Evolutionary conservation across 2,888 invertebrate genomes (phyloP).

Genomic region (Rhingia rostrata): DNA sequence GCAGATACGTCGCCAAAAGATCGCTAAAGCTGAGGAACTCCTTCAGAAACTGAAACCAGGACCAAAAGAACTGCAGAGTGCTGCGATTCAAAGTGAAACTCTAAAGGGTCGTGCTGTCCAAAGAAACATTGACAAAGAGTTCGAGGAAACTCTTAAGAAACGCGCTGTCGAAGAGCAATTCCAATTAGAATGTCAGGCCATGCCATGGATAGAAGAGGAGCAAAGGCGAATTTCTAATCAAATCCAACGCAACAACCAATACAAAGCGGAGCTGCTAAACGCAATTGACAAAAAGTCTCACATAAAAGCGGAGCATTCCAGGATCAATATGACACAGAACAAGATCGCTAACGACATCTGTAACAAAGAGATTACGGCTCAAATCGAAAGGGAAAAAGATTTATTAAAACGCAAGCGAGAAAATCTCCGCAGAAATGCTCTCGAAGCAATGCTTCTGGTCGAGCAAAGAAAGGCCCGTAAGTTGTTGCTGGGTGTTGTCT

Average conservation of each 20-base stretch:
- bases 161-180: constrained; percentile 78
- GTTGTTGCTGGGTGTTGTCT: constrained; percentile 40
- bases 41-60: constrained; percentile 80
- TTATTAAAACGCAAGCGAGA: constrained; percentile 24
- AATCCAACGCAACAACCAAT: constrained; percentile 77
- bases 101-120: constrained; percentile 78
- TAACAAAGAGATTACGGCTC: constrained; percentile 76
- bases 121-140: constrained; percentile 78
- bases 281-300: constrained; percentile 79
- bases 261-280: constrained; percentile 78
- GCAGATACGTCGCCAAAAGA: constrained; percentile 77
- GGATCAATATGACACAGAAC: constrained; percentile 75
- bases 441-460: constrained; percentile 80
- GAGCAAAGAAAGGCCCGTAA: constrained; percentile 78
- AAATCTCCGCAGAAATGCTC: constrained; percentile 77
- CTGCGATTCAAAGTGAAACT: constrained; percentile 80
- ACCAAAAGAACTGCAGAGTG: constrained; percentile 80
- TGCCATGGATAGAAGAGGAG: constrained; percentile 75
- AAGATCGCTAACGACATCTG: constrained; percentile 74
- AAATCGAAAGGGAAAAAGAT: constrained; percentile 81
- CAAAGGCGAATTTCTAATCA: constrained; percentile 77
- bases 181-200: constrained; percentile 76
- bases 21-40: constrained; percentile 79
- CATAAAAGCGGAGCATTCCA: constrained; percentile 75
- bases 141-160: constrained; percentile 77